Evolutionary conservation across 2,888 invertebrate genomes (phyloP).

Genomic region (Hyalella azteca): DNA sequence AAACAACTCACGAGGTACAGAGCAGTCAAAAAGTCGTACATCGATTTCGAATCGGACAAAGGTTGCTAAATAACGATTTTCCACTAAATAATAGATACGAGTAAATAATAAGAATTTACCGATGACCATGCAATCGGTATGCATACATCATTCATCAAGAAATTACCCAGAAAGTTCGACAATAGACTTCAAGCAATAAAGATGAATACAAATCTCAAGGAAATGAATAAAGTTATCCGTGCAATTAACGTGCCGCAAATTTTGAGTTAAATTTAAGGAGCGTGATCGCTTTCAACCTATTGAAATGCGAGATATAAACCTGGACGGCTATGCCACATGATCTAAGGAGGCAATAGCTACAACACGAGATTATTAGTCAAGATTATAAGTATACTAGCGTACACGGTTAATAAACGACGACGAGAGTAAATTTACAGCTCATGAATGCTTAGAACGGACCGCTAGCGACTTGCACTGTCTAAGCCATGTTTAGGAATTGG

Average conservation of each 20-base stretch:
- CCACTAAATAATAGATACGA: no score
- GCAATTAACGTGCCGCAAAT: no score
- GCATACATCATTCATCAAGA: no score
- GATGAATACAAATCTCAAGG: no score
- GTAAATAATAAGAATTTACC: no score
- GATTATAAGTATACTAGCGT: constrained; percentile 33
- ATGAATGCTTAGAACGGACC: constrained; percentile 2
- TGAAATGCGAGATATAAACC: background rate
- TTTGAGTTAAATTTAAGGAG: no score
- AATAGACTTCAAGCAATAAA: no score
- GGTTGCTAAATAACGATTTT: constrained; percentile 2
- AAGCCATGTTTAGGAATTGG: no score
- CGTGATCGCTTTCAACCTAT: background rate
- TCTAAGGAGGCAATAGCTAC: constrained; percentile 7
- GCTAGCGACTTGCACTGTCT: background rate
- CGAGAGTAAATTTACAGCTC: background rate
- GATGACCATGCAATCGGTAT: no score
- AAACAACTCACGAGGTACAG: background rate
- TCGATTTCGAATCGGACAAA: background rate
- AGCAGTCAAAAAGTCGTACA: background rate
- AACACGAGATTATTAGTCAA: constrained; percentile 25
- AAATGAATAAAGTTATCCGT: no score
- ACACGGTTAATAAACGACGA: constrained; percentile 35
- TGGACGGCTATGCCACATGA: background rate
- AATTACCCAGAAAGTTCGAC: no score